Conservation (phyloP, 2,888 invertebrate genomes). For the Dexiosoma caninum region DNA sequence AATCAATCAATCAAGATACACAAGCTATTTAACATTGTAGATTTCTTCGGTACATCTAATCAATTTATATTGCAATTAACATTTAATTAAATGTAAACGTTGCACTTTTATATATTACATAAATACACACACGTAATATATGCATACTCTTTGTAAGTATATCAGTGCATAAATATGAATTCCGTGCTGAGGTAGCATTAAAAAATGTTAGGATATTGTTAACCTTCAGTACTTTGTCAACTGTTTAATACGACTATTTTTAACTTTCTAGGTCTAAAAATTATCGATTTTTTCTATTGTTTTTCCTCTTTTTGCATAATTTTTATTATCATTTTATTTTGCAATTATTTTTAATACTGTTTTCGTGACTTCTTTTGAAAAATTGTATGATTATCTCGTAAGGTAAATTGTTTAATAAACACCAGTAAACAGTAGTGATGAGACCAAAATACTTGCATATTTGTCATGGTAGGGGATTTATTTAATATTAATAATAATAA, state of each 20-base stretch:
- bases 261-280: constrained; percentile 59
- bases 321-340: constrained; percentile 28
- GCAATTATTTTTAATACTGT: constrained; percentile 3
- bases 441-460: too few species aligned
- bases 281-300: constrained; percentile 53
- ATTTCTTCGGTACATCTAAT: too few species aligned
- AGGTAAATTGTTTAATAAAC: background rate
- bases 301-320: constrained; percentile 6
- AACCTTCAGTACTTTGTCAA: constrained; percentile 71
- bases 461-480: too few species aligned
- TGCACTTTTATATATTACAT: background rate
- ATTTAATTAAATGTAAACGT: background rate
- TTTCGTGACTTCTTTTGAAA: constrained; percentile 2
- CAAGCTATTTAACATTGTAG: too few species aligned
- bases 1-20: too few species aligned
- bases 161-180: constrained; percentile 21
- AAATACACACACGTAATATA: too few species aligned
- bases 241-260: constrained; percentile 62
- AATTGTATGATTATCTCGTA: background rate
- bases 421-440: background rate
- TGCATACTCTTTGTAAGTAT: background rate
- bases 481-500: too few species aligned
- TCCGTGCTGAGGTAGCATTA: constrained; percentile 70
- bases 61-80: constrained; percentile 10
- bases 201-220: constrained; percentile 67